phyloP scores from a whole-genome alignment of 2,113 vertebrate genomes.

The Platichthys stellatus region DNA sequence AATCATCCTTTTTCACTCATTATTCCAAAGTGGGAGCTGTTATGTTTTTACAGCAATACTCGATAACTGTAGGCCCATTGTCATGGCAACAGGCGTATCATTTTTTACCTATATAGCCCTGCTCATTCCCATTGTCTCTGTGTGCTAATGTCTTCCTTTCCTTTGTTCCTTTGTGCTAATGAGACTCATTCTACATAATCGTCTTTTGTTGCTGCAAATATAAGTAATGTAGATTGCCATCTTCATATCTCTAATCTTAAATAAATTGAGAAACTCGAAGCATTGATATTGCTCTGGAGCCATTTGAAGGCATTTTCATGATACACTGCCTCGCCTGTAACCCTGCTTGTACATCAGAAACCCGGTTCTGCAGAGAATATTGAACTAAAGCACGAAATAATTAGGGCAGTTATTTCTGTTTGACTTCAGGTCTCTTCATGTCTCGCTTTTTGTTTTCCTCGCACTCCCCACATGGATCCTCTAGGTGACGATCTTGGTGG shows the following conservation, averaged over 20 bases:
- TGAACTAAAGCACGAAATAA: constrained; percentile 66
- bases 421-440: constrained; percentile 51
- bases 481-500: constrained; percentile 92
- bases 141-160: constrained; percentile 47
- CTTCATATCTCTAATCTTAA: constrained; percentile 57
- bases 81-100: constrained; percentile 72
- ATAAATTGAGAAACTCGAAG: constrained; percentile 43
- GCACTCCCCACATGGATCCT: background rate
- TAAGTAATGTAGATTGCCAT: constrained; percentile 27
- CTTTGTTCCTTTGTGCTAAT: constrained; percentile 46
- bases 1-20: constrained; percentile 47
- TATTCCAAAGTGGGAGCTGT: constrained; percentile 41
- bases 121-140: constrained; percentile 46
- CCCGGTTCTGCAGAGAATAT: constrained; percentile 67
- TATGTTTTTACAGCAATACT: constrained; percentile 36
- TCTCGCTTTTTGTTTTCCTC: constrained; percentile 9
- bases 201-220: constrained; percentile 36
- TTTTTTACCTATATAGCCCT: constrained; percentile 37
- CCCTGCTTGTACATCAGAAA: constrained; percentile 59
- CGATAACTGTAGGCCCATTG: constrained; percentile 63
- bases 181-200: constrained; percentile 48
- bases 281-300: constrained; percentile 34
- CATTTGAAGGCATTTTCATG: constrained; percentile 51
- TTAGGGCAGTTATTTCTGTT: constrained; percentile 55
- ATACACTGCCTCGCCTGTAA: constrained; percentile 45